Conservation (phyloP, 2,888 invertebrate genomes). For the Melinaea menophilus region DNA sequence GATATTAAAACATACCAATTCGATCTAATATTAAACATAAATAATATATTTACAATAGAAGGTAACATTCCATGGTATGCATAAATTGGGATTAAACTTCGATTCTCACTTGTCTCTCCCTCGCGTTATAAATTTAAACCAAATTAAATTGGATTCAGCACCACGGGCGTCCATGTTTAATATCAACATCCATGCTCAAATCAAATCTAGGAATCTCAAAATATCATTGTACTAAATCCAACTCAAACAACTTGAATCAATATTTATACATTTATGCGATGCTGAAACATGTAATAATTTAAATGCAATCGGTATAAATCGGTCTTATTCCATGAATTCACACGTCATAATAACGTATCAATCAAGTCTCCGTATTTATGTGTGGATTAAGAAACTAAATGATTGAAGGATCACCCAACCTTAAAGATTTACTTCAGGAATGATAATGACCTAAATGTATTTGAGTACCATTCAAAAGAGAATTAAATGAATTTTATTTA, state of each 20-base stretch:
- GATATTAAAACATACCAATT: no score
- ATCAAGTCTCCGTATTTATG: constrained; percentile 35
- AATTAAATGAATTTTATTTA: no score
- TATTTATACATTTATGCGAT: constrained; percentile 40
- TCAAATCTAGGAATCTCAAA: constrained; percentile 25
- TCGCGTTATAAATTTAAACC: constrained; percentile 3
- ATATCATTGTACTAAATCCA: constrained; percentile 28
- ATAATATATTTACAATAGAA: no score
- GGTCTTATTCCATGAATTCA: constrained; percentile 48
- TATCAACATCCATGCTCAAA: constrained; percentile 21
- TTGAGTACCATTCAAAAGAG: background rate
- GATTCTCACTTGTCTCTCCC: constrained; percentile 2
- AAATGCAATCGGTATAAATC: constrained; percentile 38
- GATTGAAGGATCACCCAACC: background rate
- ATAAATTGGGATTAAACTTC: no score
- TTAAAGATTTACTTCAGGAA: background rate
- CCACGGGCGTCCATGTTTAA: constrained; percentile 18
- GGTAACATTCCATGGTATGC: no score
- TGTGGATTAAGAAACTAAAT: constrained; percentile 19
- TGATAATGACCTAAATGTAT: background rate
- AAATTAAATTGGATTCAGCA: constrained; percentile 17
- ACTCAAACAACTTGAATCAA: constrained; percentile 36
- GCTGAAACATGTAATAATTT: constrained; percentile 43
- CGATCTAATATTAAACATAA: no score
- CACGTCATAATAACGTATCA: constrained; percentile 50